Percentiles rank a stretch among this genome's conserved stretches.
Evolutionary conservation across 2,888 invertebrate genomes (phyloP).

Genomic region (Cynaeus angustus): DNA sequence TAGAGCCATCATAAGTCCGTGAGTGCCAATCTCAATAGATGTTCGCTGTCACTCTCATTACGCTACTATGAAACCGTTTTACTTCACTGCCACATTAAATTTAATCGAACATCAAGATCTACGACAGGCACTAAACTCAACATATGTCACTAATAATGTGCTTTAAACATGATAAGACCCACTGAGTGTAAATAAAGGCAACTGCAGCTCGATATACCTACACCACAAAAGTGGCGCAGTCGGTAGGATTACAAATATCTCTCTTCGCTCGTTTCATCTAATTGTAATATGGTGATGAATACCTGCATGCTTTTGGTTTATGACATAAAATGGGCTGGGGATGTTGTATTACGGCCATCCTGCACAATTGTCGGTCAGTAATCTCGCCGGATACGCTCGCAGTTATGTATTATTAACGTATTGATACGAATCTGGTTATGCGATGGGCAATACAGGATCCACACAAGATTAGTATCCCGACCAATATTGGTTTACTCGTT

Average conservation of each 20-base stretch:
- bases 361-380: constrained; percentile 38
- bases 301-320: constrained; percentile 13
- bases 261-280: constrained; percentile 1
- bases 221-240: background rate
- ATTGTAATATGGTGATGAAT: constrained; percentile 12
- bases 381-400: constrained; percentile 51
- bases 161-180: constrained; percentile 46
- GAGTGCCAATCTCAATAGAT: constrained; percentile 55
- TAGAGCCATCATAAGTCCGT: constrained; percentile 57
- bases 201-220: too few species aligned
- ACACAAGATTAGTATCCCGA: constrained; percentile 64
- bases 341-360: constrained; percentile 30
- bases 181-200: constrained; percentile 36
- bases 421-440: constrained; percentile 63
- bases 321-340: constrained; percentile 5
- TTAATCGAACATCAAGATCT: constrained; percentile 57
- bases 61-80: constrained; percentile 57
- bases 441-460: constrained; percentile 61
- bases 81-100: constrained; percentile 57
- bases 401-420: constrained; percentile 63
- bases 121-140: constrained; percentile 50
- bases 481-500: constrained; percentile 69
- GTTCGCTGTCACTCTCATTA: constrained; percentile 58
- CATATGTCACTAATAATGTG: constrained; percentile 48
- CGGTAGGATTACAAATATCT: constrained; percentile 6